Conservation (phyloP, 2,113 vertebrate genomes). For the Microcebus tavaratra region DNA sequence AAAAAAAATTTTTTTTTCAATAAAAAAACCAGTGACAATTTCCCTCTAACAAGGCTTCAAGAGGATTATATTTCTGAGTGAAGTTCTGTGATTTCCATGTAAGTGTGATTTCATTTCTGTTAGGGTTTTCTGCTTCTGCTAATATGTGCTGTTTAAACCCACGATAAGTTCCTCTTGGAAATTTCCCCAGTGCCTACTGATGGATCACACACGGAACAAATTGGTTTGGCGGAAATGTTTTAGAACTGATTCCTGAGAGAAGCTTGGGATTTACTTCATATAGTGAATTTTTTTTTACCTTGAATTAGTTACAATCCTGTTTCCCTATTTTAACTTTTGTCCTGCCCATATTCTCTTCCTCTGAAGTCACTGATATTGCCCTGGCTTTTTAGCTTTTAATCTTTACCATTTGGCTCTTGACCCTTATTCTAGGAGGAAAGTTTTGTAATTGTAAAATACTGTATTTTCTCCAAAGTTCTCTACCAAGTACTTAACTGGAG, state of each 20-base stretch:
- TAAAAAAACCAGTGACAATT: background rate
- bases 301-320: background rate
- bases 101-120: constrained; percentile 32
- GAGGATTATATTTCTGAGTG: constrained; percentile 23
- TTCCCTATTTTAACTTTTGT: background rate
- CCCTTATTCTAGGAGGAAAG: background rate
- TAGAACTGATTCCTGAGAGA: background rate
- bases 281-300: background rate
- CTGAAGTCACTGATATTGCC: constrained; percentile 17
- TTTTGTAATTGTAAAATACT: constrained; percentile 6
- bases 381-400: background rate
- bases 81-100: background rate
- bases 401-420: constrained; percentile 13
- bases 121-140: background rate
- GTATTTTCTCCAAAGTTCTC: background rate
- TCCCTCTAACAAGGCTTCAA: constrained; percentile 16
- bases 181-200: background rate
- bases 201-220: constrained; percentile 27
- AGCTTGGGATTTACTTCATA: constrained; percentile 5
- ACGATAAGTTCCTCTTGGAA: constrained; percentile 19
- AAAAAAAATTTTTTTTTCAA: too few species aligned
- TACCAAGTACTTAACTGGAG: background rate
- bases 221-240: constrained; percentile 37
- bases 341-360: background rate
- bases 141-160: constrained; percentile 23